Evolutionary conservation across 2,888 invertebrate species (phyloP).

Genomic region (Athripsodes cinereus): DNA sequence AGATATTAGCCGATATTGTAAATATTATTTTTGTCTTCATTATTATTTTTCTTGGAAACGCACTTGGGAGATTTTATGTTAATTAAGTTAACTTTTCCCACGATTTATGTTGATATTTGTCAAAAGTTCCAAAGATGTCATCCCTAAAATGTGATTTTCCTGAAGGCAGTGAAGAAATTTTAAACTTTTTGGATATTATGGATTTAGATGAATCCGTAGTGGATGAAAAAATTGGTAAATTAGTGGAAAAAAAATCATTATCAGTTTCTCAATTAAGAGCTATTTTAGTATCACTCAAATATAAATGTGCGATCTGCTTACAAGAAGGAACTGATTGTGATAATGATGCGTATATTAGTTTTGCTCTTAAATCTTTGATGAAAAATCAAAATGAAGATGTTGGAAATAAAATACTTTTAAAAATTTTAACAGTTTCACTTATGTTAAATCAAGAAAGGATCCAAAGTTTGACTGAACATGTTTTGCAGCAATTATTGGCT

Average conservation of each 20-base stretch:
- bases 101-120: too few relatives aligned
- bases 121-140: too few relatives aligned
- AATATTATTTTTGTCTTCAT: too few relatives aligned
- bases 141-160: too few relatives aligned
- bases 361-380: conserved; percentile 33
- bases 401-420: conserved; percentile 33
- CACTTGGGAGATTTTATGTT: too few relatives aligned
- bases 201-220: conserved; percentile 44
- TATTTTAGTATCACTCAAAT: conserved; percentile 38
- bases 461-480: conserved; percentile 40
- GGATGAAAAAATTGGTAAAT: conserved; percentile 29
- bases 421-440: conserved; percentile 36
- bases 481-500: conserved; percentile 41
- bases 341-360: conserved; percentile 38
- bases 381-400: conserved; percentile 33
- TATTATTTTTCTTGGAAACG: too few relatives aligned
- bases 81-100: too few relatives aligned
- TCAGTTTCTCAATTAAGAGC: conserved; percentile 36
- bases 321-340: conserved; percentile 41
- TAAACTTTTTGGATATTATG: conserved; percentile 35
- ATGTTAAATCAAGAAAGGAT: conserved; percentile 35
- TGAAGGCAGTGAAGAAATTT: conserved; percentile 4
- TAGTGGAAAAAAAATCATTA: conserved; percentile 15
- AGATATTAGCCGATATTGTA: too few relatives aligned
- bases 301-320: conserved; percentile 41